phyloP scores from a whole-genome alignment of 2,888 invertebrate species.

The Spisula subtruncata region DNA sequence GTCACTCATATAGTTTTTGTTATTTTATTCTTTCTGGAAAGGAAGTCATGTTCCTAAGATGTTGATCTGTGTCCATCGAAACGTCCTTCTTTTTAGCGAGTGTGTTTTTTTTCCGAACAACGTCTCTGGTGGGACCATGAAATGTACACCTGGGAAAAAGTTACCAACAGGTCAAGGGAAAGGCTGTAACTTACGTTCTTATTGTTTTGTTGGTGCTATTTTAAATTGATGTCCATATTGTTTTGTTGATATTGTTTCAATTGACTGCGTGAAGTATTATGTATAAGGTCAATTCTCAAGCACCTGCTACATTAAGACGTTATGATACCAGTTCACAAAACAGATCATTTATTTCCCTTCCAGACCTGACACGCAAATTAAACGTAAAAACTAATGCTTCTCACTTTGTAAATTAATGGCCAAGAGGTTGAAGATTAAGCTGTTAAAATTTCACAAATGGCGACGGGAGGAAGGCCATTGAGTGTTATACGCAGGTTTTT shows the following conservation, averaged over 20 bases:
- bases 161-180: too few relatives aligned
- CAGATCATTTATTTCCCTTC: not conserved
- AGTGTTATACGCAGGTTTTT: slow-evolving; percentile 25
- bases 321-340: not conserved
- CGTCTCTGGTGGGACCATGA: too few relatives aligned
- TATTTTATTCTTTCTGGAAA: not conserved
- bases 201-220: not conserved
- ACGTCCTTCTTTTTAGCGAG: not conserved
- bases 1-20: not conserved
- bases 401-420: slow-evolving; percentile 41
- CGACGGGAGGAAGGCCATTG: slow-evolving; percentile 36
- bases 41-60: not conserved
- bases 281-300: not conserved
- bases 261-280: not conserved
- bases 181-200: not conserved
- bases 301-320: not conserved
- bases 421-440: slow-evolving; percentile 36
- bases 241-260: not conserved
- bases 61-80: not conserved
- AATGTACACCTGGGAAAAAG: too few relatives aligned
- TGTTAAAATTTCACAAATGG: slow-evolving; percentile 40
- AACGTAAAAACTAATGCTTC: slow-evolving; percentile 18
- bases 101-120: not conserved
- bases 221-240: not conserved
- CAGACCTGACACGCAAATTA: slow-evolving; percentile 39